Evolutionary conservation across 2,113 vertebrate species (phyloP).

Genomic region (Cettia cetti): DNA sequence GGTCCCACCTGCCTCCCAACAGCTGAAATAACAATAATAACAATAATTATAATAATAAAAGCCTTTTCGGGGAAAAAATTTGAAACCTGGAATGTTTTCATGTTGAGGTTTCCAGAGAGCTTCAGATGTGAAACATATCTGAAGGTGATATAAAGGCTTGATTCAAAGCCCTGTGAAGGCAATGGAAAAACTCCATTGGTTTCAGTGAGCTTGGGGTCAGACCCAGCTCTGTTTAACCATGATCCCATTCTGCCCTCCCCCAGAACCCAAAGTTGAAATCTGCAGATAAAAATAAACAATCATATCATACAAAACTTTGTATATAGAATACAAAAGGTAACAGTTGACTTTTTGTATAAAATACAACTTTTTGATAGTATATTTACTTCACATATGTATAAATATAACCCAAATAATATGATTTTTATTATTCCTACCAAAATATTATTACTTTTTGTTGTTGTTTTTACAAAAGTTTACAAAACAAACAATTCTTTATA

Average conservation of each 20-base stretch:
- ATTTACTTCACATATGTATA: slow-evolving; percentile 86
- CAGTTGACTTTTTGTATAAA: slow-evolving; percentile 80
- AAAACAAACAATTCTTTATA: slow-evolving; percentile 79
- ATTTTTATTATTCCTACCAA: slow-evolving; percentile 81
- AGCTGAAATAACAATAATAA: slow-evolving; percentile 53
- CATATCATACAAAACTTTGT: slow-evolving; percentile 78
- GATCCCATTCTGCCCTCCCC: slow-evolving; percentile 52
- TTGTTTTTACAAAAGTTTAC: slow-evolving; percentile 88
- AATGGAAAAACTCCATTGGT: slow-evolving; percentile 54
- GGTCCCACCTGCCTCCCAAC: slow-evolving; percentile 49
- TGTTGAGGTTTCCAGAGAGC: slow-evolving; percentile 70
- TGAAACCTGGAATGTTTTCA: slow-evolving; percentile 77
- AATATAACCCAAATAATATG: slow-evolving; percentile 87
- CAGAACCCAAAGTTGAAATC: slow-evolving; percentile 62
- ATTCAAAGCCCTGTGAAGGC: slow-evolving; percentile 55
- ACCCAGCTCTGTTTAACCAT: slow-evolving; percentile 54
- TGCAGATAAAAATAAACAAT: slow-evolving; percentile 79
- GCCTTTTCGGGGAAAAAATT: slow-evolving; percentile 16
- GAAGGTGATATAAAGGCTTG: slow-evolving; percentile 56
- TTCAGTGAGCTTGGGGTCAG: slow-evolving; percentile 51
- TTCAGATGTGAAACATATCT: slow-evolving; percentile 59
- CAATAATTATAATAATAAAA: slow-evolving; percentile 41
- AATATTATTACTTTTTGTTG: slow-evolving; percentile 72
- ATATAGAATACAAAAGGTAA: slow-evolving; percentile 85
- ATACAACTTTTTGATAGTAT: slow-evolving; percentile 81